Evolutionary conservation across 2,888 invertebrate species (phyloP), one percentile per base, ranked within the genome.

Genomic region (Conchocele bisecta): DNA sequence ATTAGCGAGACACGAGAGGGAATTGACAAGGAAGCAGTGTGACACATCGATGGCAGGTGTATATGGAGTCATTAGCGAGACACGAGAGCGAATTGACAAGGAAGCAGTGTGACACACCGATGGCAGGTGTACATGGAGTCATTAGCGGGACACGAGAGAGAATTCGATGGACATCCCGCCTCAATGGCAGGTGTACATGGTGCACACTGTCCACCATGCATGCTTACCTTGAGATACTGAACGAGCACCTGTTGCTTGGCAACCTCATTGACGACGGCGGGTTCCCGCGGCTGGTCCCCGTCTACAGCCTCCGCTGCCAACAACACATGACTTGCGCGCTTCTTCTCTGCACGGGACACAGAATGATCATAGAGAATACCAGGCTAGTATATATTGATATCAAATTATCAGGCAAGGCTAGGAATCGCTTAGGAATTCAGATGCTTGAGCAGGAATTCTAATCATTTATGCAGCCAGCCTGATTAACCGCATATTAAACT

Each of bases 181-280:
- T 15, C 37, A 15, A 37, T 13, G n/a, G n/a, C n/a, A n/a, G n/a
- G n/a, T n/a, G n/a, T n/a, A n/a, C n/a, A n/a, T n/a, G n/a, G n/a
- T n/a, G n/a, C n/a, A n/a, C n/a, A n/a, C n/a, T n/a, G n/a, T n/a
- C n/a, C n/a, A 37, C 15, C 13, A 15, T 37, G 11, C 37, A 11
- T 11, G 51, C 65, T 57, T 66, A 90, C 95, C 91, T 94, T 93
- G 0, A 96, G 92, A 87, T 95, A 97, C 54, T 94, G 93, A 0
- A 96, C 94, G 24, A 91, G 83, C 35, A 89, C 87, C 82, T 90
- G 91, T 67, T 91, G 91, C 72, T 90, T 92, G 37, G 85, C 84
- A 51, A 89, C 71, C 66, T 89, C 90, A 76, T 86, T 88, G 57
- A 86, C 85, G 20, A 83, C 76, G 2, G 29, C 53, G 2, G 60